phyloP scores from a whole-genome alignment of 2,797 vertebrate genomes.

The Enteromius paludinosus region DNA sequence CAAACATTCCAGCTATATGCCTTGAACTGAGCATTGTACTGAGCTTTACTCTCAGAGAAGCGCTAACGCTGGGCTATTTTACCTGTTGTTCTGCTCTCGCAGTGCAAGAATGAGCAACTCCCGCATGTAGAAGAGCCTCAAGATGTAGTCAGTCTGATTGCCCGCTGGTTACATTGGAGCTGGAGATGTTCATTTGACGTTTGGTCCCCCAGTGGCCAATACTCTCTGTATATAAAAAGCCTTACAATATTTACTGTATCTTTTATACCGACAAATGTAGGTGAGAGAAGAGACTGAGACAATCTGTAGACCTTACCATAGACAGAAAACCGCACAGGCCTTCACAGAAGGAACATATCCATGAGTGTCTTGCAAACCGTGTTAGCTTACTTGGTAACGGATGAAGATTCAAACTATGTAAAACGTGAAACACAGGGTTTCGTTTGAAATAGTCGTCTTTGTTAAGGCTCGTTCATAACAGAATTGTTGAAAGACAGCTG shows the following conservation, averaged over 20 bases:
- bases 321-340: conserved; percentile 75
- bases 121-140: conserved; percentile 36
- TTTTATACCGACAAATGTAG: conserved; percentile 70
- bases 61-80: conserved; percentile 50
- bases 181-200: conserved; percentile 53
- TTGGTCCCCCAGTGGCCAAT: conserved; percentile 59
- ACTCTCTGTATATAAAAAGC: conserved; percentile 65
- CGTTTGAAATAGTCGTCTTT: neutral
- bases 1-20: conserved; percentile 81
- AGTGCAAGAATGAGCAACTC: conserved; percentile 15
- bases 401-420: conserved; percentile 36
- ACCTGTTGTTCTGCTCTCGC: conserved; percentile 36
- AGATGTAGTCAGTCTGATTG: conserved; percentile 3
- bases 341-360: conserved; percentile 71
- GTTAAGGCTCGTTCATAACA: neutral
- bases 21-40: conserved; percentile 70
- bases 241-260: conserved; percentile 71
- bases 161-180: conserved; percentile 11
- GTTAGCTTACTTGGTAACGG: conserved; percentile 61
- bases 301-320: conserved; percentile 75
- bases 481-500: neutral
- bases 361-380: conserved; percentile 68
- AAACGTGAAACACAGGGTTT: conserved; percentile 34
- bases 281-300: conserved; percentile 72
- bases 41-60: conserved; percentile 54